Percentiles rank a stretch among this genome's conserved stretches.
Conservation (phyloP, 2,113 vertebrate genomes). For the Pimephales promelas region DNA sequence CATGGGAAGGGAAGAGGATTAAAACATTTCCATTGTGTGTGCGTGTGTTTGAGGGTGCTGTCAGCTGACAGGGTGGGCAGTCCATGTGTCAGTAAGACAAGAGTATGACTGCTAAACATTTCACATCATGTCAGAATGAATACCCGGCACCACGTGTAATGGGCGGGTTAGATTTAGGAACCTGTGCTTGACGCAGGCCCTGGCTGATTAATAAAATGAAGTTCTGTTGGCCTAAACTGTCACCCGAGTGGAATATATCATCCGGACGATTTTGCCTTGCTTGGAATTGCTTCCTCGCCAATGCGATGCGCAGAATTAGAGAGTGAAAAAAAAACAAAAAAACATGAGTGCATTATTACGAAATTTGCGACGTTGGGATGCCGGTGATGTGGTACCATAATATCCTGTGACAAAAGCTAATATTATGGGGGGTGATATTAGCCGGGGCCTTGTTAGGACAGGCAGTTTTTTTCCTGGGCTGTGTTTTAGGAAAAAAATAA, state of each 20-base stretch:
- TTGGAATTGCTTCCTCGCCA: slow-evolving; percentile 14
- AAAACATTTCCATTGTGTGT: slow-evolving; percentile 52
- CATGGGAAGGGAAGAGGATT: slow-evolving; percentile 38
- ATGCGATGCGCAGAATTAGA: background rate
- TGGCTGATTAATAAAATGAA: slow-evolving; percentile 55
- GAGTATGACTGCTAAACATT: slow-evolving; percentile 55
- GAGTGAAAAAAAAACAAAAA: background rate
- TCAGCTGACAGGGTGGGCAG: slow-evolving; percentile 69
- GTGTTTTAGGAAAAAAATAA: slow-evolving; percentile 59
- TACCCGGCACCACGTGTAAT: slow-evolving; percentile 70
- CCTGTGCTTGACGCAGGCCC: slow-evolving; percentile 53
- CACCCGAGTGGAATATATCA: slow-evolving; percentile 48
- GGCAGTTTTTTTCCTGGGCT: slow-evolving; percentile 68
- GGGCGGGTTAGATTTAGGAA: slow-evolving; percentile 56
- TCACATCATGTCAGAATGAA: slow-evolving; percentile 60
- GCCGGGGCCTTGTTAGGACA: slow-evolving; percentile 67
- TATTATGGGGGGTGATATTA: slow-evolving; percentile 70
- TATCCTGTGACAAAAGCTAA: slow-evolving; percentile 67
- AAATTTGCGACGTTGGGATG: slow-evolving; percentile 31
- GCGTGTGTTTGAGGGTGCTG: slow-evolving; percentile 61
- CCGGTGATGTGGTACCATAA: slow-evolving; percentile 55
- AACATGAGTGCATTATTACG: slow-evolving; percentile 51
- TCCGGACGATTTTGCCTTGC: background rate
- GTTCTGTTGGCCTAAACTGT: slow-evolving; percentile 51
- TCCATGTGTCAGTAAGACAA: slow-evolving; percentile 66